Evolutionary conservation across 2,797 vertebrate genomes (phyloP), one percentile per base, ranked within the genome.

Genomic region (Psittacula derbiana): DNA sequence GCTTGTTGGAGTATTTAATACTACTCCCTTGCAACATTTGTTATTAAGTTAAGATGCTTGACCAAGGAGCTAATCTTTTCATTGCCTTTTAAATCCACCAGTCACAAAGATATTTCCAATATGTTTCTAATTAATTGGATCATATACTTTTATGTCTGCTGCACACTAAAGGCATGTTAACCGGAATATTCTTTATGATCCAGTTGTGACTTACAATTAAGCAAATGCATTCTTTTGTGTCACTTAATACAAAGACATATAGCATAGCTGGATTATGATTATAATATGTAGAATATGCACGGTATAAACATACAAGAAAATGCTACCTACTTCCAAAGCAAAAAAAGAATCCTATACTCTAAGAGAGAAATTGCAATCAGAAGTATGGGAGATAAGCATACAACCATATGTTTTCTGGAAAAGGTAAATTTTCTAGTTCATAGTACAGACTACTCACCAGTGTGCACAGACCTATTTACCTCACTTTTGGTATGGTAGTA

Each of bases 141-240:
- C 96, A 91, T 92, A 95, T 86, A 91, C 43, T 78, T 96, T 94
- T 92, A 96, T 76, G 74, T 89, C 85, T 67, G 44, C 70, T 80
- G 65, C 57, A 86, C 40, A 36, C 61, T 72, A 62, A 83, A 92
- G 58, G 15, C 69, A 44, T 16, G 69, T 53, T 80, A 83, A 65
- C 69, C 57, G 80, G 69, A 23, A 33, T 66, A 72, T 86, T 94
- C 18, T 40, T 75, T 82, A 70, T 53, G 57, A 90, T 69, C 44
- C 69, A 73, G 6, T 65, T 49, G 44, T 67, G 64, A 88, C 41
- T 91, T 83, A 49, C 8, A 70, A 38, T 61, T 43, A 84, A 80
- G 40, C 12, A 79, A 82, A 65, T 40, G 15, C 17, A 44, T 73
- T 89, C 30, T 83, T 83, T 76, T 61, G 20, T 80, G 84, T 50